Conservation (phyloP, 1,140 invertebrate species). For the Drosophila pallidifrons region DNA sequence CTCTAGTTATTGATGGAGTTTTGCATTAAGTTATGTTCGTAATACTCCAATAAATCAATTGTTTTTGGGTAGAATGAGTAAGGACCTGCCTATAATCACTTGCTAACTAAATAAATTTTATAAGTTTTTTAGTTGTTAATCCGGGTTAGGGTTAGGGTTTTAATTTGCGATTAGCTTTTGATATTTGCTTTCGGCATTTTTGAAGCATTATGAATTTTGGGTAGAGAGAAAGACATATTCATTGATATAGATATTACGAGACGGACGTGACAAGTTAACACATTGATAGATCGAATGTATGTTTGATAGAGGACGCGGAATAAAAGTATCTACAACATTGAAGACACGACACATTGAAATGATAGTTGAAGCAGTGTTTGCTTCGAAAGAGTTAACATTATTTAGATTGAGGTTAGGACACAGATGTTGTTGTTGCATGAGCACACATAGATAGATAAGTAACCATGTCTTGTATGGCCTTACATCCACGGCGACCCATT, state of each 20-base stretch:
- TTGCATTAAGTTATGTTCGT: slow-evolving; percentile 20
- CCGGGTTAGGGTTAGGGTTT: slow-evolving; percentile 43
- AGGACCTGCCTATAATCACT: slow-evolving; percentile 46
- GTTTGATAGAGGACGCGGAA: slow-evolving; percentile 2
- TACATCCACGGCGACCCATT: slow-evolving; percentile 97
- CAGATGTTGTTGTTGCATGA: slow-evolving; percentile 11
- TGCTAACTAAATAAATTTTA: neutral
- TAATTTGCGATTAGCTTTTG: slow-evolving; percentile 15
- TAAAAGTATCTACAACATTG: slow-evolving; percentile 25
- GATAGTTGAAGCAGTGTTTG: neutral
- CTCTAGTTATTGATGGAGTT: slow-evolving; percentile 85
- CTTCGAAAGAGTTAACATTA: slow-evolving; percentile 33
- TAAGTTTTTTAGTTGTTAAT: slow-evolving; percentile 21
- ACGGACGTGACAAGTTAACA: slow-evolving; percentile 34
- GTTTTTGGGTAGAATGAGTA: slow-evolving; percentile 23
- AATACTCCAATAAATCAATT: slow-evolving; percentile 30
- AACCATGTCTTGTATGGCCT: slow-evolving; percentile 85
- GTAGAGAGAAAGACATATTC: neutral
- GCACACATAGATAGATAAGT: slow-evolving; percentile 56
- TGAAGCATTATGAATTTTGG: slow-evolving; percentile 61
- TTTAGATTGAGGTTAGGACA: slow-evolving; percentile 45
- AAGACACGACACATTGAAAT: slow-evolving; percentile 19
- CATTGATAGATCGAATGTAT: slow-evolving; percentile 18
- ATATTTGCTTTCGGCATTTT: slow-evolving; percentile 23
- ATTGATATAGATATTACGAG: slow-evolving; percentile 10